Percentiles rank a stretch among this genome's conserved stretches.
Conservation (phyloP, 1,140 invertebrate species). For the Delia radicum region DNA sequence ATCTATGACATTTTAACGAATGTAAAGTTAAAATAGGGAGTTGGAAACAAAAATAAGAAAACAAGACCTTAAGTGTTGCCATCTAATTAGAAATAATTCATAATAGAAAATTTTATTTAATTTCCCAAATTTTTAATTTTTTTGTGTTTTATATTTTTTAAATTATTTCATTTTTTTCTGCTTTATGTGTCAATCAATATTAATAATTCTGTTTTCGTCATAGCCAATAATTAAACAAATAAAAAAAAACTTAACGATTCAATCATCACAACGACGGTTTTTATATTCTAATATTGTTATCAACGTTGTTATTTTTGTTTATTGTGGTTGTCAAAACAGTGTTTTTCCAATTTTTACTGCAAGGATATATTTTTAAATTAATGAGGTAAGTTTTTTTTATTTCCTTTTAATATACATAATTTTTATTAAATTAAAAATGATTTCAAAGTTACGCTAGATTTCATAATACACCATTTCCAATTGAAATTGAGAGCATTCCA, state of each 20-base stretch:
- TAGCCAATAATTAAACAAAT: too few species aligned
- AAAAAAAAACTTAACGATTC: not conserved
- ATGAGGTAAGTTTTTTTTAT: not conserved
- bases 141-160: not conserved
- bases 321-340: not conserved
- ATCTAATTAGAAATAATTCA: not conserved
- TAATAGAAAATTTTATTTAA: too few species aligned
- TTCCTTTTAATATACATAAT: too few species aligned
- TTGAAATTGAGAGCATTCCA: too few species aligned
- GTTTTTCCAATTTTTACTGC: not conserved
- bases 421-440: too few species aligned
- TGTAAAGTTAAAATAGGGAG: not conserved
- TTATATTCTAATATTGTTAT: not conserved
- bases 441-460: too few species aligned
- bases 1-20: constrained; percentile 4
- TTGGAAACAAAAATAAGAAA: not conserved
- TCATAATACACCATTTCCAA: too few species aligned
- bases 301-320: not conserved
- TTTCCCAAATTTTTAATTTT: not conserved
- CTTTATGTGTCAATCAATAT: not conserved
- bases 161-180: not conserved
- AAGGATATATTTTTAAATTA: not conserved
- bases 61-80: not conserved
- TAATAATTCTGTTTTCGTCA: not conserved
- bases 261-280: not conserved